Conservation (phyloP, 2,888 invertebrate species). For the Anthoptus insignis region DNA sequence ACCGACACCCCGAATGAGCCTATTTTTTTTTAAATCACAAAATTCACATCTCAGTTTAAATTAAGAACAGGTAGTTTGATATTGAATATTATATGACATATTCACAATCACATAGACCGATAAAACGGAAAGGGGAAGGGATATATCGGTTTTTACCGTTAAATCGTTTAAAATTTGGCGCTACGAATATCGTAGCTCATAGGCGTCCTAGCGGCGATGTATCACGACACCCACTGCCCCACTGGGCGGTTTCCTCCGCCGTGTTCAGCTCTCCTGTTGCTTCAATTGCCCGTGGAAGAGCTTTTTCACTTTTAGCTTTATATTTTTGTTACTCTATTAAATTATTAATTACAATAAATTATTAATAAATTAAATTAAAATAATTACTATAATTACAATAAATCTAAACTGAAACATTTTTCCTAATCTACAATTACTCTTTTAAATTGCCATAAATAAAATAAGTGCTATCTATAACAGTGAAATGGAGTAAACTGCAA, state of each 20-base stretch:
- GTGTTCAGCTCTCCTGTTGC: constrained; percentile 53
- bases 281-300: constrained; percentile 9
- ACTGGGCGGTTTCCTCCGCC: constrained; percentile 63
- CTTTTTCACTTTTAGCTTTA: not conserved
- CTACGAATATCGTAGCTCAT: not conserved
- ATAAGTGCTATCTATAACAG: too few species aligned
- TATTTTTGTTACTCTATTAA: not conserved
- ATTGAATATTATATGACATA: not conserved
- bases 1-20: too few species aligned
- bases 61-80: too few species aligned
- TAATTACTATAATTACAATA: too few species aligned
- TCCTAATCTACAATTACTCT: too few species aligned
- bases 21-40: too few species aligned
- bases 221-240: constrained; percentile 69
- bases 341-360: too few species aligned
- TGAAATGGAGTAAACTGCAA: too few species aligned
- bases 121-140: not conserved
- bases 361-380: too few species aligned
- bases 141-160: not conserved
- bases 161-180: constrained; percentile 28
- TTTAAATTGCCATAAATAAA: too few species aligned
- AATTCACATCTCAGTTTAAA: too few species aligned
- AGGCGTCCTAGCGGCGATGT: constrained; percentile 66
- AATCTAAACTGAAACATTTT: too few species aligned
- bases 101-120: constrained; percentile 1